Evolutionary conservation across 2,113 vertebrate genomes (phyloP).

Genomic region (Coregonus clupeaformis): DNA sequence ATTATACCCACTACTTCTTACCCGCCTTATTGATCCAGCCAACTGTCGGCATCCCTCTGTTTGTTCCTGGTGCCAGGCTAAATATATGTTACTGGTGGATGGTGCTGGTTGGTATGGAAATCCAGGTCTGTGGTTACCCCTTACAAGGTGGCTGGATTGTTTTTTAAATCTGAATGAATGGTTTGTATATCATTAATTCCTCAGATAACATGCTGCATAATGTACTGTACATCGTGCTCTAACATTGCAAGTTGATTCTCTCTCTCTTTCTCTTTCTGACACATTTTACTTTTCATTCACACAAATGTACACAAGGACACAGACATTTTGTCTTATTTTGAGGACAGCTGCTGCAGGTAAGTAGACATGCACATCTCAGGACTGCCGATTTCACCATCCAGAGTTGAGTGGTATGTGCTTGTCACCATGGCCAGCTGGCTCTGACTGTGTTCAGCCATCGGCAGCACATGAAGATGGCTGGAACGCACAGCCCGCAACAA

Average conservation of each 20-base stretch:
- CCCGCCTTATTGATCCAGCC: conserved; percentile 56
- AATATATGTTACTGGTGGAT: conserved; percentile 44
- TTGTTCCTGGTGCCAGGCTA: conserved; percentile 52
- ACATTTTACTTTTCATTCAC: too few species aligned
- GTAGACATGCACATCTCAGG: neutral
- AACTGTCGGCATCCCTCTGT: conserved; percentile 36
- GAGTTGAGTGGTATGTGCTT: neutral
- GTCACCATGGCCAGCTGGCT: neutral
- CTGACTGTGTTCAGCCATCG: conserved; percentile 9
- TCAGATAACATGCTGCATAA: too few species aligned
- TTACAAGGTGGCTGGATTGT: too few species aligned
- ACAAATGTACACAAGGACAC: too few species aligned
- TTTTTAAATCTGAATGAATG: neutral
- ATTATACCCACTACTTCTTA: conserved; percentile 50
- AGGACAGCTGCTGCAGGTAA: too few species aligned
- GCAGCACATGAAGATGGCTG: conserved; percentile 51
- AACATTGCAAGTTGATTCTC: neutral
- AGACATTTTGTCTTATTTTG: too few species aligned
- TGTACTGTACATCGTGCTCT: neutral
- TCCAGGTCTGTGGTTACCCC: too few species aligned
- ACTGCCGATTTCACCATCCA: neutral
- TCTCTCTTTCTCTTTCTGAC: neutral
- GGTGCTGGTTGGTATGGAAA: neutral
- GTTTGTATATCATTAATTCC: neutral
- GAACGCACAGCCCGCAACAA: conserved; percentile 64